Evolutionary conservation across 2,113 vertebrate species (phyloP).

Genomic region (Rhinolophus sinicus): DNA sequence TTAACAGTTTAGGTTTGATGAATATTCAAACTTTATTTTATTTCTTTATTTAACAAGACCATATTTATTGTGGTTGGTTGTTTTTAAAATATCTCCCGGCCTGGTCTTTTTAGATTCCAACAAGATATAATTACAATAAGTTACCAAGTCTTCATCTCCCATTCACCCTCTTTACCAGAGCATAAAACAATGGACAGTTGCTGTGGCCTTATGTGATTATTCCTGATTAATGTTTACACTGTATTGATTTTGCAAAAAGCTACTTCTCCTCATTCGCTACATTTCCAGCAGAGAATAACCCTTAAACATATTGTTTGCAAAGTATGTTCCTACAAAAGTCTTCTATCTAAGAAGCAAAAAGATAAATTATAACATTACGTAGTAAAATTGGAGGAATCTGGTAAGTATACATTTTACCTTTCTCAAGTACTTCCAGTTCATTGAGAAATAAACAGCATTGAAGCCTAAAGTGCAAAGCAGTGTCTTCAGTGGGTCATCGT

Average conservation of each 20-base stretch:
- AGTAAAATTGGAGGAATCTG: not conserved
- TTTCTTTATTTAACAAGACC: constrained; percentile 3
- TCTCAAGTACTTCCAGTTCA: not conserved
- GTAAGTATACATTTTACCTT: not conserved
- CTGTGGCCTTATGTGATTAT: not conserved
- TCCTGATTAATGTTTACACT: constrained; percentile 8
- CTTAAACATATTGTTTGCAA: not conserved
- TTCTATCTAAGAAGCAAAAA: not conserved
- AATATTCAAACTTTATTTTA: constrained; percentile 18
- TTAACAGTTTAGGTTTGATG: not conserved
- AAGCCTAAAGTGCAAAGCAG: not conserved
- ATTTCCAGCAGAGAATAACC: not conserved
- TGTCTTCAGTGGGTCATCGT: not conserved
- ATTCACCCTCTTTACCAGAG: not conserved
- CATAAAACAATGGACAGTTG: not conserved
- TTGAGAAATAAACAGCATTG: not conserved
- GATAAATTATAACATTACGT: not conserved
- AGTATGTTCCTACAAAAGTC: not conserved
- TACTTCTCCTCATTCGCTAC: not conserved
- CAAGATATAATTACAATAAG: constrained; percentile 13
- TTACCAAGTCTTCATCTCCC: not conserved
- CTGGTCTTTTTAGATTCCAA: not conserved
- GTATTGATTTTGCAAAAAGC: constrained; percentile 45
- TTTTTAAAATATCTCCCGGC: not conserved
- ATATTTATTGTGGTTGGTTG: not conserved